Conservation (phyloP, 1,140 invertebrate species). For the Uloborus diversus region DNA sequence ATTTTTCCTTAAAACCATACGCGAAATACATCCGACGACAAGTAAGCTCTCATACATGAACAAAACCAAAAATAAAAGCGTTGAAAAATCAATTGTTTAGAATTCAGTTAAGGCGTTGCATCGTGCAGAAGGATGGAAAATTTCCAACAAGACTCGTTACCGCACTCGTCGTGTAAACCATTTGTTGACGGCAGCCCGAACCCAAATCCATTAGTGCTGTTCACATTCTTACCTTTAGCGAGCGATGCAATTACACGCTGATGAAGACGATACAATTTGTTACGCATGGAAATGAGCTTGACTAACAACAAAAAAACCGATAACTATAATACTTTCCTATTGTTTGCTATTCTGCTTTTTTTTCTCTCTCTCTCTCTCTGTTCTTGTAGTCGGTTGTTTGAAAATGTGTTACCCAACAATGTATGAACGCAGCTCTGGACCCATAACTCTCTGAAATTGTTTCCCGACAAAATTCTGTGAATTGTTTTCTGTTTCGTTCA, state of each 20-base stretch:
- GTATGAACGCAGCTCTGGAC: constrained; percentile 10
- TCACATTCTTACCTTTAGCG: constrained; percentile 50
- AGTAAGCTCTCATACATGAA: constrained; percentile 36
- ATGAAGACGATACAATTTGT: constrained; percentile 51
- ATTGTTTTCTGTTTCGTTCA: background rate
- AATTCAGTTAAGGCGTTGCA: constrained; percentile 44
- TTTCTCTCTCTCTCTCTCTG: background rate
- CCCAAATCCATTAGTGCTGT: constrained; percentile 37
- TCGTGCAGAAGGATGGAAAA: constrained; percentile 37
- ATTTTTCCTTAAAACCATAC: no score
- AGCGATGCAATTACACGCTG: constrained; percentile 41
- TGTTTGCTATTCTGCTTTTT: constrained; percentile 33
- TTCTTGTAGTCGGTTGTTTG: background rate
- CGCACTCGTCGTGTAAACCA: background rate
- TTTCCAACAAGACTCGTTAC: constrained; percentile 42
- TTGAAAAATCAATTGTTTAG: constrained; percentile 51
- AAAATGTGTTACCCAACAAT: constrained; percentile 23
- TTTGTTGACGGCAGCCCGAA: constrained; percentile 4
- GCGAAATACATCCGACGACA: background rate
- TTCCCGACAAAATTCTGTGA: no score
- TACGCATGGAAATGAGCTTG: constrained; percentile 44
- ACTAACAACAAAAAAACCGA: constrained; percentile 41
- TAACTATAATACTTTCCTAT: constrained; percentile 27
- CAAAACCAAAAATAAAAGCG: constrained; percentile 20
- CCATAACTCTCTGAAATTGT: no score